A percentile compares a stretch with the other conserved stretches of the same genome.
These are phyloP conservation scores for Drosophila ironensis DNA, from an alignment of 1,140 invertebrate species.

Conservation along the genomic window DNA sequence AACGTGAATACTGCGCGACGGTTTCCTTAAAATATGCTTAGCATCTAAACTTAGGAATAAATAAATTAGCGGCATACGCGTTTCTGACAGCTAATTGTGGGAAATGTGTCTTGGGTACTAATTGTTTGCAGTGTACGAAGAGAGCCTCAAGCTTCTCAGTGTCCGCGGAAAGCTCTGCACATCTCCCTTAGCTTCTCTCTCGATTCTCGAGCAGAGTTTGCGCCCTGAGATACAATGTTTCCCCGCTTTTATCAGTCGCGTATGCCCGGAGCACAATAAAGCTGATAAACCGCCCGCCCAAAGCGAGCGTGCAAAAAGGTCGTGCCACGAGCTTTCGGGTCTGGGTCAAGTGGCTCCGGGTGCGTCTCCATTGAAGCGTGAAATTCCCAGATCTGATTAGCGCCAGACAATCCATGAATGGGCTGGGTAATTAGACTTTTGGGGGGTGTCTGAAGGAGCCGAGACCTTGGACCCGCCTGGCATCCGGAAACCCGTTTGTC, in stretches of 20 bases:
- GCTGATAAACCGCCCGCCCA: slow-evolving; percentile 44
- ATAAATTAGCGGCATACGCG: slow-evolving; percentile 27
- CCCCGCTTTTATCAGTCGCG: slow-evolving; percentile 44
- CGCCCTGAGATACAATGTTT: background rate
- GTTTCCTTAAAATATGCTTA: slow-evolving; percentile 35
- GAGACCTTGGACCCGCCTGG: slow-evolving; percentile 12
- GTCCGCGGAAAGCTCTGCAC: background rate
- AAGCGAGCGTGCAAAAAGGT: slow-evolving; percentile 37
- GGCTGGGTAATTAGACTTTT: slow-evolving; percentile 30
- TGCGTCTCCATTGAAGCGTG: slow-evolving; percentile 9
- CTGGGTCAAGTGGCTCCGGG: slow-evolving; percentile 21
- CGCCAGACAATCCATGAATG: slow-evolving; percentile 23
- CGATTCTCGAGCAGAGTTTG: background rate
- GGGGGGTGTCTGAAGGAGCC: background rate
- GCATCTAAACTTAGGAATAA: slow-evolving; percentile 32
- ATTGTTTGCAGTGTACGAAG: slow-evolving; percentile 52
- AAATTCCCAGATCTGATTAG: slow-evolving; percentile 16
- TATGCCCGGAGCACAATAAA: slow-evolving; percentile 60
- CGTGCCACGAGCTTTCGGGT: slow-evolving; percentile 26
- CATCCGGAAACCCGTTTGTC: slow-evolving; percentile 39
- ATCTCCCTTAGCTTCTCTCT: background rate
- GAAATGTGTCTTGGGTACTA: background rate
- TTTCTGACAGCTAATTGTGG: slow-evolving; percentile 32
- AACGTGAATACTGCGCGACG: slow-evolving; percentile 38
- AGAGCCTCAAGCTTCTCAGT: slow-evolving; percentile 15